Percentiles rank a stretch among this genome's conserved stretches.
Evolutionary conservation across 2,113 vertebrate species (phyloP).

Genomic region (Gallinago jamesoni): DNA sequence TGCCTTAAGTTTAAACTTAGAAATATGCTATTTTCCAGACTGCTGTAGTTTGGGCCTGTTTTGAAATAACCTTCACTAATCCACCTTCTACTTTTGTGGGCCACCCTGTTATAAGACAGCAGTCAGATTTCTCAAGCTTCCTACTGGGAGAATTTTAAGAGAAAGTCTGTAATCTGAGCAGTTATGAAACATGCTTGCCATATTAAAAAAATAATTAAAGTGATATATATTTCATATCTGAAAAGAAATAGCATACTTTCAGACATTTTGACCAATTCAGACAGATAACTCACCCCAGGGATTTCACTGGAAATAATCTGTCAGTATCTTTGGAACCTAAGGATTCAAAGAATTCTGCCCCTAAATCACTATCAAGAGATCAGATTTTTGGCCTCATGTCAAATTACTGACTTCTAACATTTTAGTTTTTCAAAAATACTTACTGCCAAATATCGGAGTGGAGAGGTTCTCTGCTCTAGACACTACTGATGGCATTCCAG

Average conservation of each 20-base stretch:
- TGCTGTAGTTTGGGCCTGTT: background rate
- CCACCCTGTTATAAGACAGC: background rate
- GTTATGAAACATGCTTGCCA: background rate
- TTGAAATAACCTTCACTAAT: background rate
- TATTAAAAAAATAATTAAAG: background rate
- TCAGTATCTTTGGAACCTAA: background rate
- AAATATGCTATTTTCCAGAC: background rate
- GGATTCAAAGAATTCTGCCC: background rate
- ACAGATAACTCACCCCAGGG: background rate
- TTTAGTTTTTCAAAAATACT: conserved; percentile 62
- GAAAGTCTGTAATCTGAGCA: background rate
- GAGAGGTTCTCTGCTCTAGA: conserved; percentile 87
- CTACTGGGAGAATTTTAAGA: background rate
- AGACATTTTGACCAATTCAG: background rate
- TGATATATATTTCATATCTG: background rate
- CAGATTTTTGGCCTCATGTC: background rate
- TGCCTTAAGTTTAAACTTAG: background rate
- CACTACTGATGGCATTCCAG: conserved; percentile 90
- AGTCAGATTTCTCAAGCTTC: background rate
- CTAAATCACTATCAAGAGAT: background rate
- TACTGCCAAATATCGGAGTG: conserved; percentile 89
- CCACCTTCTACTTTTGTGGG: background rate
- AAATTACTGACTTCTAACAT: background rate
- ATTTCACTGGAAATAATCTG: background rate
- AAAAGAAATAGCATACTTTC: background rate